Percentiles rank a stretch among this genome's conserved stretches.
Evolutionary conservation across 2,797 vertebrate species (phyloP).

Genomic region (Netta rufina): DNA sequence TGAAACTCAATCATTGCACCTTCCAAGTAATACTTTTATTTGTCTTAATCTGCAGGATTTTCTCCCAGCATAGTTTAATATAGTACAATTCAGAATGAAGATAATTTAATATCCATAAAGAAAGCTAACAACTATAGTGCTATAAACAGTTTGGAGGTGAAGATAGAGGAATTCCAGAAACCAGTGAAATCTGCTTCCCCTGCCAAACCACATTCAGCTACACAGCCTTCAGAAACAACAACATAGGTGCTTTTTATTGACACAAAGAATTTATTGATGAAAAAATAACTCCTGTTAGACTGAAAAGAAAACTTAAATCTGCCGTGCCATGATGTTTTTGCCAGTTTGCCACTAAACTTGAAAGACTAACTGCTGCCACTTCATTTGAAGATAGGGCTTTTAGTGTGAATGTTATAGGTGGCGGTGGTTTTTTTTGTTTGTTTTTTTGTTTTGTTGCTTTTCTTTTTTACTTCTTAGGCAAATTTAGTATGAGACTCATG

Average conservation of each 20-base stretch:
- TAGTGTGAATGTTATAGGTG: not conserved
- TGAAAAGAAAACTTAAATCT: not conserved
- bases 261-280: not conserved
- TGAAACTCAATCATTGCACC: not conserved
- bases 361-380: not conserved
- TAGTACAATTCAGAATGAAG: not conserved
- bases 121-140: not conserved
- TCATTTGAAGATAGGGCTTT: not conserved
- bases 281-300: not conserved
- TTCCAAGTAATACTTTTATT: not conserved
- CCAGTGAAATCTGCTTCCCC: not conserved
- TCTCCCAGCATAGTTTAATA: not conserved
- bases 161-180: not conserved
- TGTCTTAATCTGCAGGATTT: not conserved
- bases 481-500: slow-evolving; percentile 2
- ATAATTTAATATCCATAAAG: not conserved
- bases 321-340: not conserved
- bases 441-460: no score
- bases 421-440: no score
- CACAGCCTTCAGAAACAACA: not conserved
- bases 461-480: slow-evolving; percentile 9
- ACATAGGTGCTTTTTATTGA: not conserved
- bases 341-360: not conserved
- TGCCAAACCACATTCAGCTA: not conserved
- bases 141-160: not conserved